Evolutionary conservation across 1,140 invertebrate species (phyloP).

Genomic region (Lepidurus arcticus): DNA sequence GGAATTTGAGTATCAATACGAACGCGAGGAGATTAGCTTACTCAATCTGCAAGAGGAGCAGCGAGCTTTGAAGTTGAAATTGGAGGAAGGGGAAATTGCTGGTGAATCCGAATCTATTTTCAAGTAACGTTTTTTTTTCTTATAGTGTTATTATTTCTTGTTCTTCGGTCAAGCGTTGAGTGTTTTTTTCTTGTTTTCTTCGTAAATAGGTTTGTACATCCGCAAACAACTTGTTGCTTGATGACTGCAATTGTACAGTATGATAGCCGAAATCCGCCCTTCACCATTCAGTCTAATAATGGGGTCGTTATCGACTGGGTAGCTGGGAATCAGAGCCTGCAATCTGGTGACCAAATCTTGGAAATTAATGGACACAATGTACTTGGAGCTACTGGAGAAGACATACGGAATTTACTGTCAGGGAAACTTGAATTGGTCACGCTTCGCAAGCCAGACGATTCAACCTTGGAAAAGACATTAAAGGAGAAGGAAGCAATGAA

Average conservation of each 20-base stretch:
- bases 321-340: conserved; percentile 8
- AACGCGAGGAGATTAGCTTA: conserved; percentile 77
- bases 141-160: too few relatives aligned
- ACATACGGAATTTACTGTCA: not conserved
- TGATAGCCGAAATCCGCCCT: conserved; percentile 59
- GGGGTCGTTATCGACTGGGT: not conserved
- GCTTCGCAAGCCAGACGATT: not conserved
- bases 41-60: conserved; percentile 75
- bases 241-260: conserved; percentile 57
- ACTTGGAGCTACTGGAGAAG: not conserved
- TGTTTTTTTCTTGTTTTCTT: not conserved
- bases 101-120: conserved; percentile 19
- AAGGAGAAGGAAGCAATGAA: conserved; percentile 51
- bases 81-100: conserved; percentile 55
- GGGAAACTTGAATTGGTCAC: not conserved
- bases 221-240: not conserved
- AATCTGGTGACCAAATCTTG: conserved; percentile 1
- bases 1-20: conserved; percentile 78
- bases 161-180: too few relatives aligned
- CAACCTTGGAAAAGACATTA: not conserved
- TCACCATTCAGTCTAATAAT: conserved; percentile 45
- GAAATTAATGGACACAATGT: conserved; percentile 1
- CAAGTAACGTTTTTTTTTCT: not conserved
- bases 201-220: not conserved
- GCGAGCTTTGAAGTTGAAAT: conserved; percentile 64